Evolutionary conservation across 2,797 vertebrate genomes (phyloP), one percentile per base, ranked within the genome.

Genomic region (Peromyscus nudipes): DNA sequence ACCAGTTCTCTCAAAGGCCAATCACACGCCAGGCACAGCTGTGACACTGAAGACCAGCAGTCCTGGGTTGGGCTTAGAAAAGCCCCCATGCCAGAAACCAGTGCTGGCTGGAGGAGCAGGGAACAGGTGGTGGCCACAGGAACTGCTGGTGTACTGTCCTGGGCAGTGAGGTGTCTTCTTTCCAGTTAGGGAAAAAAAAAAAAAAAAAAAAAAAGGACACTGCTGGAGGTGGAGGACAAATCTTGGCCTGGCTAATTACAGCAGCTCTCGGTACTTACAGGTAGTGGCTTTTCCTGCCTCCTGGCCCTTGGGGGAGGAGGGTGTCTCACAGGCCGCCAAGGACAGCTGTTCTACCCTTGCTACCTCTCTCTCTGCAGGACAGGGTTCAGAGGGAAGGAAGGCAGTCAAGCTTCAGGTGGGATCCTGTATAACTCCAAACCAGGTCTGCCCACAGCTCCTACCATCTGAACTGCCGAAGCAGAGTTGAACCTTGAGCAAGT

Each of bases 131-230:
- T 0, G 1, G 71, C 75, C 88, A 34, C 37, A 29, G 93, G 80
- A 90, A 91, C 83, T 49, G 49, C 7, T 49, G 49, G 49, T 49
- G 49, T 49, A 52, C 52, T 52, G 0, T 69, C 86, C 75, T 27
- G 76, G 71, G 75, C 29, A 88, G 73, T 52, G 84, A 93, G 93
- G 90, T 62, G 60, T 93, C 92, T 94, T 82, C 92, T 96, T 96
- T 97, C 95, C 73, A 92, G 27, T 31, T 89, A 96, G 87, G 17
- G 6, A 81, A 17, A 6, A 19, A 93, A 94, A 92, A 0, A 64
- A 40, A 46, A 46, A 34, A 14, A 84, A 34, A 14, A n/a, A 93
- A 94, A 92, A 0, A 64, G 89, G 79, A 43, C 73, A 57, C 21
- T 14, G 13, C 46, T 55, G 31, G 73, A 90, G 91, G 82, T 82